These are phyloP conservation scores for Chymomyza costata DNA, from an alignment of 1,140 invertebrate genomes.

Conservation along the genomic window DNA sequence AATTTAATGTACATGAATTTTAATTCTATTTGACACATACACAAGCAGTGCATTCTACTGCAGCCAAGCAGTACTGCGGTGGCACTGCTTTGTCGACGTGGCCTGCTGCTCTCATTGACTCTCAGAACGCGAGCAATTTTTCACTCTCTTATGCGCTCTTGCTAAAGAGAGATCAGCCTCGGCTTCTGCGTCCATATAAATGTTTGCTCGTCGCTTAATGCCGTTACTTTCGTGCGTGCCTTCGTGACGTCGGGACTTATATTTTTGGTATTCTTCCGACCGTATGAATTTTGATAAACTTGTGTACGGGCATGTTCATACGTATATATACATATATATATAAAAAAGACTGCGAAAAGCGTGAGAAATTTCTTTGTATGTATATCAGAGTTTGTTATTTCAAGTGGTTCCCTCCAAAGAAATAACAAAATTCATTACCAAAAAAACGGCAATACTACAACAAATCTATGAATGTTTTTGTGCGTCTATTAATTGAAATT, in stretches of 20 bases:
- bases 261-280: neutral
- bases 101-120: slow-evolving; percentile 4
- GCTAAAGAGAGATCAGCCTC: neutral
- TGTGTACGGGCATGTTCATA: slow-evolving; percentile 4
- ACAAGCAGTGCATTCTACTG: no score
- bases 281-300: slow-evolving; percentile 6
- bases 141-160: slow-evolving; percentile 3
- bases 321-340: neutral
- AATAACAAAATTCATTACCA: slow-evolving; percentile 36
- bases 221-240: slow-evolving; percentile 53
- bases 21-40: no score
- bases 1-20: no score
- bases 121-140: no score
- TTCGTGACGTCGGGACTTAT: slow-evolving; percentile 3
- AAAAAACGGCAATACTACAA: slow-evolving; percentile 19
- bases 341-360: no score
- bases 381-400: no score
- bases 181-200: neutral
- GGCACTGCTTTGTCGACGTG: slow-evolving; percentile 12
- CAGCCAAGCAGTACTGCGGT: slow-evolving; percentile 13
- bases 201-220: slow-evolving; percentile 32
- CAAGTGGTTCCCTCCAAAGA: no score
- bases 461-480: slow-evolving; percentile 23
- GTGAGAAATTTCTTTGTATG: no score
- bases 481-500: slow-evolving; percentile 9